Evolutionary conservation across 2,797 vertebrate species (phyloP).

Genomic region (Vipera latastei): DNA sequence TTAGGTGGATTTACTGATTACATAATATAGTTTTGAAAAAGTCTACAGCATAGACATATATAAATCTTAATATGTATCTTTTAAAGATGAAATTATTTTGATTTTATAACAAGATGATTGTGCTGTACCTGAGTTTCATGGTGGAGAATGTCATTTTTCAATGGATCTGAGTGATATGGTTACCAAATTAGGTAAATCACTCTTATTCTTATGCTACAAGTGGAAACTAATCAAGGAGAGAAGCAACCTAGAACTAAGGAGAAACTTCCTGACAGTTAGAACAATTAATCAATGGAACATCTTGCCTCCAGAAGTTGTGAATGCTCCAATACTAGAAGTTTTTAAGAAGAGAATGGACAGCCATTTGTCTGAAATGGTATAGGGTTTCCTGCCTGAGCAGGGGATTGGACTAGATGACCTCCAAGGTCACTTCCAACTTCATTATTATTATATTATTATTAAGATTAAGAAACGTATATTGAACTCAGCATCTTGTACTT

Average conservation of each 20-base stretch:
- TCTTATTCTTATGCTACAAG: background rate
- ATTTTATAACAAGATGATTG: background rate
- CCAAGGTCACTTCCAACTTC: no score
- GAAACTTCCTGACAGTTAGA: no score
- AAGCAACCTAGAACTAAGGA: no score
- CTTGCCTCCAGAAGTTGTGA: no score
- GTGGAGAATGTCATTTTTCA: background rate
- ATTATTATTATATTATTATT: no score
- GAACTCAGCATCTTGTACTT: background rate
- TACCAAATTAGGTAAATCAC: background rate
- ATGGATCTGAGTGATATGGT: background rate
- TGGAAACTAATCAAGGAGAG: background rate
- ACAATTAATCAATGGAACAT: no score
- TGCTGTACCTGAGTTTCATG: background rate
- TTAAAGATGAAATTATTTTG: background rate
- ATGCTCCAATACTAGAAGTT: no score
- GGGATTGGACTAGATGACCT: no score
- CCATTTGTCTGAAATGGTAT: no score
- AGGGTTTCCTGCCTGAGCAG: no score
- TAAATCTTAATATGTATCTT: background rate
- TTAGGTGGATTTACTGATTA: background rate
- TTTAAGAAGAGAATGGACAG: no score
- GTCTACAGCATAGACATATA: background rate
- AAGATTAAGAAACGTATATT: background rate
- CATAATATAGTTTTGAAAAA: background rate